Evolutionary conservation across 2,113 vertebrate species (phyloP), one percentile per base, ranked within the genome.

Genomic region (Ictidomys tridecemlineatus): DNA sequence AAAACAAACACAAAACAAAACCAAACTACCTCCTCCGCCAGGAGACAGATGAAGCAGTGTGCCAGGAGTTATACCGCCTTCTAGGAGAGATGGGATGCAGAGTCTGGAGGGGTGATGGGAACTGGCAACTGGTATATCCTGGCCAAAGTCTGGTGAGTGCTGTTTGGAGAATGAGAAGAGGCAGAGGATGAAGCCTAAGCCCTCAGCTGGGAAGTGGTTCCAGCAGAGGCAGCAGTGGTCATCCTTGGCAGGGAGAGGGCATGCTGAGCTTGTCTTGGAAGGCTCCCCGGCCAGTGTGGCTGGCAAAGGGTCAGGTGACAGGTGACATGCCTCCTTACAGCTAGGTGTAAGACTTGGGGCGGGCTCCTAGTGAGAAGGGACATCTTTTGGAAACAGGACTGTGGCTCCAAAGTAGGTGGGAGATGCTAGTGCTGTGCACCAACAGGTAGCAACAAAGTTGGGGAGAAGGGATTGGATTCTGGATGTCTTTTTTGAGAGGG

Each of bases 301-400:
- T 24, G 0, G 4, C 32, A 12, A 16, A 24, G 14, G 5, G 12
- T 45, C 32, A 9, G 8, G 0, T 34, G 80, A n/a, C 0, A 0
- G 0, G 20, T 9, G 45, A 45, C 8, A 45, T 45, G 45, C 45
- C 22, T 6, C 34, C 56, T 12, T 61, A 16, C 20, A 72, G 67
- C 28, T 2, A 0, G 3, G 18, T 13, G 5, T 24, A 26, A 45
- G 48, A 70, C 34, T n/a, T 45, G 17, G 69, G 78, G 78, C 17
- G 70, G 17, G 5, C 37, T 18, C 30, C 26, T 28, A 30, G 30
- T 77, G 78, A 37, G 58, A 91, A 48, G 6, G n/a, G 28, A 70
- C 74, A 61, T 39, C 39, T 48, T 22, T 16, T 18, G 56, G n/a
- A 6, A 63, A 37, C 48, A 32, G 8, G 58, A 8, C 18, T 2